These are phyloP conservation scores for Apostichopus parvimensis DNA, from an alignment of 35 echinoderm and acorn worm species.

Conservation along the genomic window DNA sequence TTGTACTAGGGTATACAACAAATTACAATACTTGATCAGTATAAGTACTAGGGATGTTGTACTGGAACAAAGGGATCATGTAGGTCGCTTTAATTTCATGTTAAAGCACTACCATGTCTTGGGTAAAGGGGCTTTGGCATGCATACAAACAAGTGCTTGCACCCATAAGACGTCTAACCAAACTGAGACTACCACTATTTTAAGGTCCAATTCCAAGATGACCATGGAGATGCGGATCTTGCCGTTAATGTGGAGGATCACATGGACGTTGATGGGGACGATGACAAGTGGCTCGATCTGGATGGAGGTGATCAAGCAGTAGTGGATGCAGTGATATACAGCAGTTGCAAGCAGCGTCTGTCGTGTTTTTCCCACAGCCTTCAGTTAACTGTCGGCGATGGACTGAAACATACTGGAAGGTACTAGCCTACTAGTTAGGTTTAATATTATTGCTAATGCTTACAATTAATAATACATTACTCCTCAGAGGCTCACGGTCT, in stretches of 20 bases:
- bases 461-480: too few species aligned
- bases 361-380: conserved; percentile 4
- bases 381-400: not conserved
- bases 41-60: too few species aligned
- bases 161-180: not conserved
- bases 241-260: not conserved
- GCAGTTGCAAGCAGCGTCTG: not conserved
- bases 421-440: not conserved
- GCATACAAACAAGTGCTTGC: not conserved
- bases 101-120: not conserved
- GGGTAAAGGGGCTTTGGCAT: not conserved
- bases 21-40: too few species aligned
- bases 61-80: too few species aligned
- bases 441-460: not conserved
- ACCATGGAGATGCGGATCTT: not conserved
- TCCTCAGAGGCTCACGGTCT: too few species aligned
- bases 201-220: not conserved
- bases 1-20: too few species aligned
- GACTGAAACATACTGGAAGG: conserved; percentile 1
- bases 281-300: not conserved
- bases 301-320: not conserved
- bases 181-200: not conserved
- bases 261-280: not conserved
- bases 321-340: not conserved
- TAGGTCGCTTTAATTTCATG: too few species aligned